Conservation (phyloP, 2,888 invertebrate species). For the Helleia helle region DNA sequence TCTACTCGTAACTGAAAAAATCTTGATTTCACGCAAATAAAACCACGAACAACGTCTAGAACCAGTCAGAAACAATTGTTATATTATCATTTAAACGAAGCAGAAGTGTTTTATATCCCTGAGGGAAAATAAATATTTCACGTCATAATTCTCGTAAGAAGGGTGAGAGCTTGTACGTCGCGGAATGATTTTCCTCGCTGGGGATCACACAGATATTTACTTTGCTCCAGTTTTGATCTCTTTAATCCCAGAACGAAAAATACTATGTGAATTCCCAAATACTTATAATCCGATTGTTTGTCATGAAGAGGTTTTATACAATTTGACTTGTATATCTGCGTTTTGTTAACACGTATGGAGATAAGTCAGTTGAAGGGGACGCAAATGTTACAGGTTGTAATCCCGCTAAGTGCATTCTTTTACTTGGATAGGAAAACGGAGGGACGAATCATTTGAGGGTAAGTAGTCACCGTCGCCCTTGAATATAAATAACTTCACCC, state of each 20-base stretch:
- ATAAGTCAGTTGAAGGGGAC: no score
- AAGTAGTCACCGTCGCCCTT: no score
- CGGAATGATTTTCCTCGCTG: conserved; percentile 3
- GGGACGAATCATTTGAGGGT: no score
- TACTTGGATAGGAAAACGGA: no score
- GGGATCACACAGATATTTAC: conserved; percentile 1
- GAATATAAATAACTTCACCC: no score
- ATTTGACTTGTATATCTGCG: no score
- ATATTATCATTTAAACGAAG: conserved; percentile 6
- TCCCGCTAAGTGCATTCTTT: no score
- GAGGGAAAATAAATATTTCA: conserved; percentile 4
- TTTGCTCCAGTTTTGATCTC: conserved; percentile 3
- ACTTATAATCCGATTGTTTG: background rate
- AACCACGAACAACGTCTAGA: no score
- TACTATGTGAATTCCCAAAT: background rate
- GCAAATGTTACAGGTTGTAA: no score
- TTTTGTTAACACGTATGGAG: no score
- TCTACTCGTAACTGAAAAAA: no score
- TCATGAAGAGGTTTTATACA: background rate
- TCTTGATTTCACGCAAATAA: no score
- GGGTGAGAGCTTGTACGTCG: background rate
- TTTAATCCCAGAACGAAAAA: conserved; percentile 5
- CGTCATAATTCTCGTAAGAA: conserved; percentile 7
- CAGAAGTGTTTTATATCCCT: conserved; percentile 6
- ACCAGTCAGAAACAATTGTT: conserved; percentile 1